Evolutionary conservation across 2,797 vertebrate species (phyloP).

Genomic region (Alcedo atthis): DNA sequence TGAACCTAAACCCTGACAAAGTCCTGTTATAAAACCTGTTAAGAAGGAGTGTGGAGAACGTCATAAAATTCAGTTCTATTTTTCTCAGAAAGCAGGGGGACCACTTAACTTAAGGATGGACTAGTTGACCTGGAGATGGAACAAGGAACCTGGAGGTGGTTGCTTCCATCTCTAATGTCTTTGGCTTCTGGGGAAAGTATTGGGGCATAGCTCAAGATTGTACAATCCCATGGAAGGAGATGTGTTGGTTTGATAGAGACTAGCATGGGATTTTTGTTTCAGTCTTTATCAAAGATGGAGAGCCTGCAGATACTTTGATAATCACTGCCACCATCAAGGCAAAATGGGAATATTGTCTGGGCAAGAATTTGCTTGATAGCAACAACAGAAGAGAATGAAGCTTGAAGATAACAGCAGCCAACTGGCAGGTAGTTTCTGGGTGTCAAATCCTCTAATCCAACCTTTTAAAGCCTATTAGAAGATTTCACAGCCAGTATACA

Average conservation of each 20-base stretch:
- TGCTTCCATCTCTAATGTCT: background rate
- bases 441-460: constrained; percentile 42
- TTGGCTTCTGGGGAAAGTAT: background rate
- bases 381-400: background rate
- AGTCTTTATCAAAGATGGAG: background rate
- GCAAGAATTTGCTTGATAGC: background rate
- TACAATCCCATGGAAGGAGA: background rate
- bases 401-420: background rate
- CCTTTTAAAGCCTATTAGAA: constrained; percentile 38
- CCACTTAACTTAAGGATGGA: background rate
- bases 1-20: background rate
- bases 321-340: background rate
- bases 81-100: background rate
- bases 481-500: background rate
- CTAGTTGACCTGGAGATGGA: background rate
- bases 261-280: background rate
- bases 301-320: background rate
- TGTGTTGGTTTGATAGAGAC: background rate
- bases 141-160: background rate
- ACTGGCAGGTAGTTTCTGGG: background rate
- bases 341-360: background rate
- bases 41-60: background rate
- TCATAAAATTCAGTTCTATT: background rate
- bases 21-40: background rate
- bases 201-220: background rate